Evolutionary conservation across 1,140 invertebrate species (phyloP).

Genomic region (Trigoniulus corallinus): DNA sequence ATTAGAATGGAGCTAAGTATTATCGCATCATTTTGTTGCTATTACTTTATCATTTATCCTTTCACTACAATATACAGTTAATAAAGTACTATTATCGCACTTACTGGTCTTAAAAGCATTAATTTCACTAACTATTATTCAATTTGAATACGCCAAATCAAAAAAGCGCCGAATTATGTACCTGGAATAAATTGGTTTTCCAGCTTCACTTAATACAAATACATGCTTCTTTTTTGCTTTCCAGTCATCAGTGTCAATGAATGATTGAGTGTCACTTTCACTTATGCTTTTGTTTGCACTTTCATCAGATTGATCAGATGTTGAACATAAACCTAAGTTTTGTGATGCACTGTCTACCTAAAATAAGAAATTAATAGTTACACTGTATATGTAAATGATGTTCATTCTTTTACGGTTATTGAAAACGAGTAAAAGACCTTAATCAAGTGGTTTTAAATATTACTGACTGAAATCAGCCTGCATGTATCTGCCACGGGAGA

Average conservation of each 20-base stretch:
- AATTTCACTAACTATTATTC: too few relatives aligned
- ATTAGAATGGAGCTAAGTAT: background rate
- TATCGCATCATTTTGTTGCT: background rate
- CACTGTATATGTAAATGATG: background rate
- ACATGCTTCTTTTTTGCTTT: slow-evolving; percentile 72
- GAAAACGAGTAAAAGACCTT: too few relatives aligned
- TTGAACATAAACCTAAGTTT: background rate
- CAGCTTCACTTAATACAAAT: slow-evolving; percentile 84
- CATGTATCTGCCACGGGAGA: too few relatives aligned
- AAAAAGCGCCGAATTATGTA: too few relatives aligned
- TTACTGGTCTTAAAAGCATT: too few relatives aligned
- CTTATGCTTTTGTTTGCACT: background rate
- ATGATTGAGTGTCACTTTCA: slow-evolving; percentile 24
- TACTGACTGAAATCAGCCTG: too few relatives aligned
- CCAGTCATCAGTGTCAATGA: slow-evolving; percentile 47
- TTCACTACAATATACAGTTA: too few relatives aligned
- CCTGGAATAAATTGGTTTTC: slow-evolving; percentile 90
- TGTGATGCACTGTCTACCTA: background rate
- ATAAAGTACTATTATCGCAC: too few relatives aligned
- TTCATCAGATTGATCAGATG: background rate
- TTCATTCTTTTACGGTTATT: background rate
- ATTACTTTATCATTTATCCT: too few relatives aligned
- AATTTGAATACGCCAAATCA: too few relatives aligned
- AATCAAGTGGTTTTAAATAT: too few relatives aligned
- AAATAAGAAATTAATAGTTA: background rate